Conservation (phyloP, 2,888 invertebrate genomes). For the Dryadula phaetusa region DNA sequence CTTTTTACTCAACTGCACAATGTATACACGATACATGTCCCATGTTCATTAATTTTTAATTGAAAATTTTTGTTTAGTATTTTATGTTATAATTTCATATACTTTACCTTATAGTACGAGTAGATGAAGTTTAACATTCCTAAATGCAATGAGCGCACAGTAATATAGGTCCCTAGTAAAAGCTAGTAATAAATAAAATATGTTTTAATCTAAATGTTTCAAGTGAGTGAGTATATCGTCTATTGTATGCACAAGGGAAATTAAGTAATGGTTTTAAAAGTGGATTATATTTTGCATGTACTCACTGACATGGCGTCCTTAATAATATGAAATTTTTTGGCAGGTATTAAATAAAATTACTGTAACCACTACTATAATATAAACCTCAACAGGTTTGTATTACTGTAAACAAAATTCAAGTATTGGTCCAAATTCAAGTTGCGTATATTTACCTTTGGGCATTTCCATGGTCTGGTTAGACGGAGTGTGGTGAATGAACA, state of each 20-base stretch:
- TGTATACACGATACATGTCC: no score
- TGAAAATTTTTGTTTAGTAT: no score
- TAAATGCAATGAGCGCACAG: background rate
- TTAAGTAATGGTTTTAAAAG: conserved; percentile 21
- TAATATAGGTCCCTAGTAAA: background rate
- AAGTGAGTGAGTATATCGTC: background rate
- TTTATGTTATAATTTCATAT: background rate
- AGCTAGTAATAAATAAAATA: conserved; percentile 4
- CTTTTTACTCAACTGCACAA: no score
- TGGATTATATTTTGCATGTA: conserved; percentile 13
- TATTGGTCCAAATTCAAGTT: no score
- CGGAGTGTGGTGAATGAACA: no score
- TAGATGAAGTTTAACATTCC: background rate
- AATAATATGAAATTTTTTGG: background rate
- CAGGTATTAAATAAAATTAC: background rate
- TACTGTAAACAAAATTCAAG: no score
- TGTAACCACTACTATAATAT: no score
- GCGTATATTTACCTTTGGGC: no score
- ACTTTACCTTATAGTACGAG: no score
- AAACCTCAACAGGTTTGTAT: no score
- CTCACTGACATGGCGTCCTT: background rate
- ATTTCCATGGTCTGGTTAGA: no score
- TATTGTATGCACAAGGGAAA: conserved; percentile 25
- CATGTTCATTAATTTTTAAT: no score
- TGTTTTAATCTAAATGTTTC: background rate